Base-by-base conservation (phyloP, 2,113 vertebrate species). In the Azemiops feae region DNA sequence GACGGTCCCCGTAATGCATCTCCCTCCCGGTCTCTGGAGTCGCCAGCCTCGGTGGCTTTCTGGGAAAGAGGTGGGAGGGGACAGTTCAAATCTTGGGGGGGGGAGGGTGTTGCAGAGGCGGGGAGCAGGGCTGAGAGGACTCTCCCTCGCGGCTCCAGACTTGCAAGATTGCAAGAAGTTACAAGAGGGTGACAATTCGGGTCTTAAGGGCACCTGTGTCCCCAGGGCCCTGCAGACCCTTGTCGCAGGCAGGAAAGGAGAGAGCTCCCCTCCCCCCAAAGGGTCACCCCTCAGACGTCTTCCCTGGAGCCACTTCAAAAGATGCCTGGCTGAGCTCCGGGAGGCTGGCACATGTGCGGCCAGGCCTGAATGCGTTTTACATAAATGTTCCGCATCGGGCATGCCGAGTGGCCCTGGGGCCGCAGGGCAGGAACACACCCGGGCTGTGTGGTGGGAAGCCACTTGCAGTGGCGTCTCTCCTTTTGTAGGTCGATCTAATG, bases 401-500 rank as follows among this genome's bases (percentile, higher is more conserved):
- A 22, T 9, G 50, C 50, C 3, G 18, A 34, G 25, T 16, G 50
- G n/a, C 30, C 1, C 16, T 54, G 27, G 6, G 8, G 88, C 88
- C 27, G 12, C 9, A 45, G 23, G 88, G 55, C 30, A n/a, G 87
- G 55, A 93, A 58, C 94, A 57, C 88, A 52, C 93, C 94, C 96
- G 95, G 89, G 95, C 93, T 18, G n/a, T 93, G 90, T 81, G 25
- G 96, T 96, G 92, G 94, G 94, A 96, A 95, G 69, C 91, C 91
- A 94, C 97, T 96, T 74, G 94, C 97, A 92, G 95, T 93, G 54
- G 96, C 94, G 96, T 89, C 96, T 96, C 97, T 97, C 94, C 95
- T 96, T 88, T 97, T 96, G 96, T 97, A 97, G 97, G 95, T 97
- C 97, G 97, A 98, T 97, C 96, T 97, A 96, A 98, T 97, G 97